phyloP scores from a whole-genome alignment of 2,113 vertebrate genomes.

The Rhodinocichla rosea region DNA sequence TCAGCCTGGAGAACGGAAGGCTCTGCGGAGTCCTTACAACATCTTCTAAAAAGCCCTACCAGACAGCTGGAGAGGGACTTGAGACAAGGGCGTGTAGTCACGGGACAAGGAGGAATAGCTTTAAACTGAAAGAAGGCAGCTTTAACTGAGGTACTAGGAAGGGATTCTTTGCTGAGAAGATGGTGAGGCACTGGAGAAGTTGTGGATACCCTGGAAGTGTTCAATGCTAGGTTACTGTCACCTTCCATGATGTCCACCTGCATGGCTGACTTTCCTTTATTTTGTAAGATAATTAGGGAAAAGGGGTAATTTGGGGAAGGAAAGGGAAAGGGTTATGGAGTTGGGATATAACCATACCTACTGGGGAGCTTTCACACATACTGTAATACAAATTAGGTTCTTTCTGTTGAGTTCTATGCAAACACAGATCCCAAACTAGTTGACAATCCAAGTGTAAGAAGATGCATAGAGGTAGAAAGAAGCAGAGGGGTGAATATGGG shows the following conservation, averaged over 20 bases:
- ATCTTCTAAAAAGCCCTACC: neutral
- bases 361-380: neutral
- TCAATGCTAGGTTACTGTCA: neutral
- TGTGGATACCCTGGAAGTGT: neutral
- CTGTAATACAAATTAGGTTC: neutral
- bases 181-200: neutral
- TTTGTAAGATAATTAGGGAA: neutral
- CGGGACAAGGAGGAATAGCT: neutral
- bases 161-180: neutral
- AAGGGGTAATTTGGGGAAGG: neutral
- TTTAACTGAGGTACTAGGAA: neutral
- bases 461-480: neutral
- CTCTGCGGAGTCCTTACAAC: neutral
- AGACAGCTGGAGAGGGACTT: neutral
- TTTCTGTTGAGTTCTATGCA: neutral
- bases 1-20: neutral
- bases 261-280: neutral
- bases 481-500: neutral
- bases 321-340: neutral
- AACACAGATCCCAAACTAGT: neutral
- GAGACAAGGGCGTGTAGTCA: neutral
- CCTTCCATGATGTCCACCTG: neutral
- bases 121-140: neutral
- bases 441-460: neutral
- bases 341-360: neutral